Evolutionary conservation across 2,797 vertebrate species (phyloP).

Genomic region (Aselliscus stoliczkanus): DNA sequence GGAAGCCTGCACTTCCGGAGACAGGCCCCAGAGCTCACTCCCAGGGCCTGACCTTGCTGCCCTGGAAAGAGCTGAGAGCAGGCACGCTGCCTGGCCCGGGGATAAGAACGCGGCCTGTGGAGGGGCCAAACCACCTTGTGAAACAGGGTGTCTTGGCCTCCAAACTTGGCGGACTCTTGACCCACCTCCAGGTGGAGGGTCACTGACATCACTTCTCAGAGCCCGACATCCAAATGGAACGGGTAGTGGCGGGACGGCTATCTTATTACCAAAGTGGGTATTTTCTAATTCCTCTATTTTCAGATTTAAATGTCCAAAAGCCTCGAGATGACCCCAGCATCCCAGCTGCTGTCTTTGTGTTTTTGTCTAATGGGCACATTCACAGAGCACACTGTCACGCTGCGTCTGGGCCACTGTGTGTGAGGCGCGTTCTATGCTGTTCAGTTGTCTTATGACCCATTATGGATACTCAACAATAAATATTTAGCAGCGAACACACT

Average conservation of each 20-base stretch:
- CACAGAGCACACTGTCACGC: background rate
- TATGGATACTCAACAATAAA: background rate
- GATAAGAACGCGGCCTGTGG: background rate
- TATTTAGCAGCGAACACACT: background rate
- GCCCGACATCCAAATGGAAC: background rate
- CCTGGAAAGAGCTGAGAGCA: background rate
- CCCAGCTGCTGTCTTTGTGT: too few relatives aligned
- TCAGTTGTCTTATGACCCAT: background rate
- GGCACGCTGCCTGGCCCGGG: too few relatives aligned
- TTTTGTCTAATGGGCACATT: background rate
- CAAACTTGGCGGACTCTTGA: background rate
- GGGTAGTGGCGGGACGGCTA: background rate
- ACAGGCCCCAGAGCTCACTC: background rate
- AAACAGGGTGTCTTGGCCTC: background rate
- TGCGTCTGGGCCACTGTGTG: background rate
- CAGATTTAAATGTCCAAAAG: background rate
- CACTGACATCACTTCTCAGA: background rate
- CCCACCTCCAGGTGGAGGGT: background rate
- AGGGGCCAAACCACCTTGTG: background rate
- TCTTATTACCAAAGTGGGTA: background rate
- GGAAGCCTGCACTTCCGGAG: background rate
- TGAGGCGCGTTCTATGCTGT: background rate
- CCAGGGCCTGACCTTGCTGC: fast-evolving
- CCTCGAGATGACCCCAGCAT: background rate
- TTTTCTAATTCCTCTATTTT: background rate